Percentiles rank a stretch among this genome's conserved stretches.
Evolutionary conservation across 1,140 invertebrate genomes (phyloP).

Genomic region (Oryctes rhinoceros): DNA sequence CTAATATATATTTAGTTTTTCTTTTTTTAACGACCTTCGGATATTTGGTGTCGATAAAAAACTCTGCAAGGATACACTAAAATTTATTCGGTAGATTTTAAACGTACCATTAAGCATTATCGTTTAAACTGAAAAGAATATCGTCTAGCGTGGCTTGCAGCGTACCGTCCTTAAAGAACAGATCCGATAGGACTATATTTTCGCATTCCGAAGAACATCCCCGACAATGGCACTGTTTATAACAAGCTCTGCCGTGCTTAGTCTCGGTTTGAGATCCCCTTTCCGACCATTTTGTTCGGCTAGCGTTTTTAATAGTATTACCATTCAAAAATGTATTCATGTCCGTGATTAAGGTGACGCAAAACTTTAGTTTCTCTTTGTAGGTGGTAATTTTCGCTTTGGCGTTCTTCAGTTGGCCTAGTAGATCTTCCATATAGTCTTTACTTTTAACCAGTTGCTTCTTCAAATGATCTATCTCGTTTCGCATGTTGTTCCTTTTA

Average conservation of each 20-base stretch:
- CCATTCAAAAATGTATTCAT: conserved; percentile 31
- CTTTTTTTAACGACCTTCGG: too few species aligned
- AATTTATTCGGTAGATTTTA: neutral
- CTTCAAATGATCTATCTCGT: conserved; percentile 16
- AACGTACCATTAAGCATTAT: neutral
- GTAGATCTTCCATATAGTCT: neutral
- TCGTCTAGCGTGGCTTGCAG: neutral
- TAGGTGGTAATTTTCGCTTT: neutral
- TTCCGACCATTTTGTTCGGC: neutral
- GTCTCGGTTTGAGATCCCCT: conserved; percentile 8
- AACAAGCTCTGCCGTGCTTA: neutral
- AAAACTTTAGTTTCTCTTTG: conserved; percentile 31
- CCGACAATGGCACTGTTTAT: neutral
- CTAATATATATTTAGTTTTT: too few species aligned
- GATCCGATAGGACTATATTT: conserved; percentile 28
- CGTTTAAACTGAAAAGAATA: conserved; percentile 20
- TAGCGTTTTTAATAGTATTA: neutral
- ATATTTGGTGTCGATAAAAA: too few species aligned
- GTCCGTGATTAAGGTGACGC: conserved; percentile 22
- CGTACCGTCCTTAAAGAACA: conserved; percentile 16
- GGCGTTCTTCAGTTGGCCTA: neutral
- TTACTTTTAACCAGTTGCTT: neutral
- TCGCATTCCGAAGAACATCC: conserved; percentile 32
- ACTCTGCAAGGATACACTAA: neutral
- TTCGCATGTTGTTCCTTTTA: neutral